Base-by-base conservation (phyloP, 2,113 vertebrate species). In the Colistium nudipinnis region DNA sequence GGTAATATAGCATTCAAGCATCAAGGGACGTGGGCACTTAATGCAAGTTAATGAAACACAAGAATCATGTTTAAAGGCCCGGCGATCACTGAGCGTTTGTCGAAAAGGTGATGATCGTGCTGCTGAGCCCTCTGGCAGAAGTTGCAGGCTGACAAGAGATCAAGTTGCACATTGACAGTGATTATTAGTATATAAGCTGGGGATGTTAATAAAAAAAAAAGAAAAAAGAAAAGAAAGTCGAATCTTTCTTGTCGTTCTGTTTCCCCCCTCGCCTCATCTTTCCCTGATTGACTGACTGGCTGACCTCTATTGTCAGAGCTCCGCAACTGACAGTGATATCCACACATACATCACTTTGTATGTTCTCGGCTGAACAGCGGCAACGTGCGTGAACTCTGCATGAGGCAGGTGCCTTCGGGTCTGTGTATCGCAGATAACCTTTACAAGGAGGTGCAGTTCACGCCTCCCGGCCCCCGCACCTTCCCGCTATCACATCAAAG, bases 351-450 rank as follows among this genome's bases (percentile, higher is more conserved):
- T 91, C 84, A 85, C 82, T 83, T 75, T 74, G 72, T 72, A 79
- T 69, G 78, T 89, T 87, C 85, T 53, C 68, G 22, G 54, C 66
- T 87, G 83, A 86, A 79, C 76, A 33, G 80, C 70, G 19, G 47
- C 67, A 36, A 52, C 70, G 76, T 67, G 70, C 81, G 4, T 67
- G 61, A 76, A 62, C 79, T 74, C 85, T 41, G 81, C 83, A 77
- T 62, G 88, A 86, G 83, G 81, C 87, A 71, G 81, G 71, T 86
- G 84, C 81, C 89, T 88, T 80, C 74, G 48, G 89, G 87, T 89
- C 85, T 90, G 89, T 90, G 90, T 90, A 86, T 83, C 82, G 51
- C 83, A 88, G 90, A 91, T 91, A 92, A 91, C 90, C 90, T 90
- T 92, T 91, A 87, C 82, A 79, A 79, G 82, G 83, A 84, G 87